Conservation (phyloP, 2,888 invertebrate species). For the Ctenicera cuprea region DNA sequence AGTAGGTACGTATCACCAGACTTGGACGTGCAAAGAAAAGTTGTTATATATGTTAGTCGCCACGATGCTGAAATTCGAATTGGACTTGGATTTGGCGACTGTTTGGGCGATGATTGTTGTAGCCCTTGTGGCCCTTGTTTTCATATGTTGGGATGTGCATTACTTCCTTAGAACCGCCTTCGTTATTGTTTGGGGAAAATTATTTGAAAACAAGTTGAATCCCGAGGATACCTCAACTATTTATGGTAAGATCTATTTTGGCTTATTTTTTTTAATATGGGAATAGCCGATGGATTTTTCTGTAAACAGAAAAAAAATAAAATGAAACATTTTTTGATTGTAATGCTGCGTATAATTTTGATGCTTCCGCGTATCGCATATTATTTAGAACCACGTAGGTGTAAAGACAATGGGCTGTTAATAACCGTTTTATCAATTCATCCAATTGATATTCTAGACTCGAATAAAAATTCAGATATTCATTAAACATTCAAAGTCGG, state of each 20-base stretch:
- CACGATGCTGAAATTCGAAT: conserved; percentile 56
- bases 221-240: conserved; percentile 83
- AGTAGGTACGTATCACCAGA: conserved; percentile 9
- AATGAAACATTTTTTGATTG: neutral
- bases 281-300: neutral
- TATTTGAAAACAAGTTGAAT: conserved; percentile 83
- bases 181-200: conserved; percentile 80
- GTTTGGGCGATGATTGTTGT: conserved; percentile 37
- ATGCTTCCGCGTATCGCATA: no score
- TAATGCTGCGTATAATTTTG: no score
- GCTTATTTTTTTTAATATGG: neutral
- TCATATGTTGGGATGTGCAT: conserved; percentile 86
- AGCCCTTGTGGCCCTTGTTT: conserved; percentile 72
- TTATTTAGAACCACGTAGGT: neutral
- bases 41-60: neutral
- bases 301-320: neutral
- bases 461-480: neutral
- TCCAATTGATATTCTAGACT: neutral
- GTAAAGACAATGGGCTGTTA: conserved; percentile 10
- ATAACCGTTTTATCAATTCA: conserved; percentile 4
- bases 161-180: conserved; percentile 85
- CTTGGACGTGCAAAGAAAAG: neutral
- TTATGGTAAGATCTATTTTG: conserved; percentile 79
- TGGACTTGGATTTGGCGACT: conserved; percentile 56
- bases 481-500: no score